These are phyloP conservation scores for Cryptotis parvus DNA, from an alignment of 2,113 vertebrate species.

Conservation along the genomic window DNA sequence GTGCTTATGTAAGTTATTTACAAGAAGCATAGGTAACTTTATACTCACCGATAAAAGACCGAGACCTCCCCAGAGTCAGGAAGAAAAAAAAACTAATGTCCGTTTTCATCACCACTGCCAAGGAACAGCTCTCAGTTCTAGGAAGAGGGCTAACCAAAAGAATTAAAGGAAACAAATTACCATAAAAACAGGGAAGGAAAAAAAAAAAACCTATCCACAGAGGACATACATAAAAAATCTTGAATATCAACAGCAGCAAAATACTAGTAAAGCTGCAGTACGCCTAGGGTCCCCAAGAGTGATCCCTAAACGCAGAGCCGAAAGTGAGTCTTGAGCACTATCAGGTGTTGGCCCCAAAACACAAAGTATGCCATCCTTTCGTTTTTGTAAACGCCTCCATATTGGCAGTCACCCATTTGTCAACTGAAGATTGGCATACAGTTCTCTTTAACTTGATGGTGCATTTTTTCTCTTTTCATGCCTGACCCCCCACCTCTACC, in stretches of 20 bases:
- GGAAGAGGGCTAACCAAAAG: neutral
- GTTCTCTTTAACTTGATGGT: no score
- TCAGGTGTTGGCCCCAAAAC: no score
- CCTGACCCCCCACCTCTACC: no score
- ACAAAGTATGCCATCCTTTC: no score
- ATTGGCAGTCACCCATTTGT: no score
- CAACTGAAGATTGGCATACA: no score
- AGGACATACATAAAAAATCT: neutral
- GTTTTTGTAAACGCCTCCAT: no score
- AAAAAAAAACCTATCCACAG: neutral
- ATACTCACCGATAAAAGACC: neutral
- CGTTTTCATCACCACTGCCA: neutral
- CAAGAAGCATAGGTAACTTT: neutral
- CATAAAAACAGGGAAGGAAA: slow-evolving; percentile 1
- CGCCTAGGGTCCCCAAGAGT: no score
- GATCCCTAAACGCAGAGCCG: no score
- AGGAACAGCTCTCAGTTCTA: neutral
- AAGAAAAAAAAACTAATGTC: neutral
- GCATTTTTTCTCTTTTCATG: no score
- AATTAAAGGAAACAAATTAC: neutral
- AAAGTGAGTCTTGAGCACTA: no score
- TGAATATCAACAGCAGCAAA: neutral
- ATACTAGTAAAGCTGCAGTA: neutral
- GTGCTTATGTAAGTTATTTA: neutral
- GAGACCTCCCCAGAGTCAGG: neutral